Evolutionary conservation across 2,113 vertebrate species (phyloP), one percentile per base, ranked within the genome.

Genomic region (Arothron firmamentum): DNA sequence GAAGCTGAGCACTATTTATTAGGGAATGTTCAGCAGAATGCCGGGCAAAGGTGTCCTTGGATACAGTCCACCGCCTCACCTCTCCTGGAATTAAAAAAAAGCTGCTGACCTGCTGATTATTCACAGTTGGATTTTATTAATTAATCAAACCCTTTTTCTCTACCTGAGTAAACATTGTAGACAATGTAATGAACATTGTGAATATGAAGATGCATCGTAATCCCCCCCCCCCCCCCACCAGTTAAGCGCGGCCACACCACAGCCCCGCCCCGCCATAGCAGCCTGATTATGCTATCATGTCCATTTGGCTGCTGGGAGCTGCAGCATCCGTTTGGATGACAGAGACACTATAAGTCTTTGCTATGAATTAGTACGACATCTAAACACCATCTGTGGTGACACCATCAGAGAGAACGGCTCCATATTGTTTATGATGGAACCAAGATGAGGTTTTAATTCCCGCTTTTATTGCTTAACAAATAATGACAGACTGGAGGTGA

Each of bases 381-480:
- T 59, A 78, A 72, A 70, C 75, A 74, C 81, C 84, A 88, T 87
- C 86, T 85, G 84, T 64, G 74, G 73, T 72, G 79, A 81, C 72
- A 68, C 55, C 4, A 49, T 57, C 62, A 76, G 58, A 55, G 50
- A 59, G 65, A 68, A 18, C 52, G 41, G 56, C 64, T 61, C 60
- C 77, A 81, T 84, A 78, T 78, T 86, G 86, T 89, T 90, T 89
- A 88, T 77, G 73, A 86, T 77, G 75, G 63, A 78, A 75, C 67
- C 69, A 75, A 84, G 84, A 85, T 79, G 75, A 77, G 62, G 52
- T 84, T 90, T 89, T 88, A 90, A 81, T 79, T 75, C 73, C 34
- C 21, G 16, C 38, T 76, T 88, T 91, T 89, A 91, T 79, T 79
- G 87, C 85, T 81, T 86, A 81, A 89, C 80, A 89, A 90, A 90